Conservation (phyloP, 2,113 vertebrate species). For the Bos indicus region DNA sequence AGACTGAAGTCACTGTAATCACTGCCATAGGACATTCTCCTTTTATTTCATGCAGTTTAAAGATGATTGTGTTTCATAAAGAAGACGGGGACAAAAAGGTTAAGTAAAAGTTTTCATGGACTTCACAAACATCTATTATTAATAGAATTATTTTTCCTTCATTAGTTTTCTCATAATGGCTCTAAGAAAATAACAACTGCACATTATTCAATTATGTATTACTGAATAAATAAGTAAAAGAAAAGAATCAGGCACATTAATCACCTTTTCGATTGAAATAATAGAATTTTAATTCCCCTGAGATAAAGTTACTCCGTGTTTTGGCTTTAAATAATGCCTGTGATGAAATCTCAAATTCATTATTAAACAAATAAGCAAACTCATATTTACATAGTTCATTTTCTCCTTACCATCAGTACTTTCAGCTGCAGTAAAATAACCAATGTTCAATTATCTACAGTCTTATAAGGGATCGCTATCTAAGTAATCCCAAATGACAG, state of each 20-base stretch:
- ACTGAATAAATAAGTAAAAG: background rate
- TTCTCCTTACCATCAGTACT: constrained; percentile 34
- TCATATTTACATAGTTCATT: constrained; percentile 39
- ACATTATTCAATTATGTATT: background rate
- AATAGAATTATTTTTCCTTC: constrained; percentile 17
- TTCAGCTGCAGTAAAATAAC: constrained; percentile 47
- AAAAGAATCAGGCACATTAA: constrained; percentile 31
- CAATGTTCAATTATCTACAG: constrained; percentile 54
- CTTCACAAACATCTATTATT: background rate
- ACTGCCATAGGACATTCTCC: background rate
- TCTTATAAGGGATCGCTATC: background rate
- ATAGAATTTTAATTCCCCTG: constrained; percentile 36
- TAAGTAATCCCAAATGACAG: constrained; percentile 56
- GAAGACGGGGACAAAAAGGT: background rate
- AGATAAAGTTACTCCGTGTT: constrained; percentile 45
- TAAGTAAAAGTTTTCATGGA: background rate
- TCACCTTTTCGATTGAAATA: constrained; percentile 21
- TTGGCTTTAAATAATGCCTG: constrained; percentile 41
- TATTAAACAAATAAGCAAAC: constrained; percentile 70
- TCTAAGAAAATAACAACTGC: constrained; percentile 10
- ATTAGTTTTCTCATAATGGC: background rate
- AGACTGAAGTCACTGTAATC: background rate
- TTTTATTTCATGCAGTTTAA: background rate
- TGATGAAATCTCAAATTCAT: constrained; percentile 65
- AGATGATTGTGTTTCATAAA: background rate